These are phyloP conservation scores for Caracal caracal DNA, from an alignment of 2,113 vertebrate species.

Conservation along the genomic window DNA sequence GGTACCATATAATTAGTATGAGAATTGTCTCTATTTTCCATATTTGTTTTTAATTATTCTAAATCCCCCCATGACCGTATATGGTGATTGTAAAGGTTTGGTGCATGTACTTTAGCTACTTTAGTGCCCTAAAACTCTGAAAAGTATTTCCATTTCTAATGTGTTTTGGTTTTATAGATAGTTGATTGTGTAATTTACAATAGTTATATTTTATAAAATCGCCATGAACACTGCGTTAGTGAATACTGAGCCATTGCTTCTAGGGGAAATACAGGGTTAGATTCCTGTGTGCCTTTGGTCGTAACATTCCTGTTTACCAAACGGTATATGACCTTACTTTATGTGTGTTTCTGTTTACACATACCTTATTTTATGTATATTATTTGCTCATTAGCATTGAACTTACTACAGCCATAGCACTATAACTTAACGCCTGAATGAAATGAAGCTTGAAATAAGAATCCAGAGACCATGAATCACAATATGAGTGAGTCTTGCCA, in stretches of 20 bases:
- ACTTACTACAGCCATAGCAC: background rate
- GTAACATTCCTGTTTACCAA: background rate
- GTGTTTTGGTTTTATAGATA: background rate
- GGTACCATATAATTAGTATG: background rate
- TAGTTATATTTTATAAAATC: background rate
- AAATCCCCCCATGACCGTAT: background rate
- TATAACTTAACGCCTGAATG: background rate
- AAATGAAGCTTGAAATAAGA: background rate
- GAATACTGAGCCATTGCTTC: background rate
- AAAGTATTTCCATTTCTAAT: background rate
- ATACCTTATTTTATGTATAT: background rate
- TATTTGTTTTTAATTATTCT: background rate
- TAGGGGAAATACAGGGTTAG: background rate
- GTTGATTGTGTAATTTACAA: background rate
- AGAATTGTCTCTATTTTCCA: background rate
- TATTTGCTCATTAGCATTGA: background rate
- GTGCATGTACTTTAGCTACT: background rate
- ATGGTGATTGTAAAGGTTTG: background rate
- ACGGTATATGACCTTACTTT: background rate
- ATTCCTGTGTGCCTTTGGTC: background rate
- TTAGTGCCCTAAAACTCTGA: background rate
- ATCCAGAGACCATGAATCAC: background rate
- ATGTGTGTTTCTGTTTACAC: constrained; percentile 37
- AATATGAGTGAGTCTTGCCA: background rate
- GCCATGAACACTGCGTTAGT: background rate